Evolutionary conservation across 2,888 invertebrate species (phyloP).

Genomic region (Nymphalis c-album): DNA sequence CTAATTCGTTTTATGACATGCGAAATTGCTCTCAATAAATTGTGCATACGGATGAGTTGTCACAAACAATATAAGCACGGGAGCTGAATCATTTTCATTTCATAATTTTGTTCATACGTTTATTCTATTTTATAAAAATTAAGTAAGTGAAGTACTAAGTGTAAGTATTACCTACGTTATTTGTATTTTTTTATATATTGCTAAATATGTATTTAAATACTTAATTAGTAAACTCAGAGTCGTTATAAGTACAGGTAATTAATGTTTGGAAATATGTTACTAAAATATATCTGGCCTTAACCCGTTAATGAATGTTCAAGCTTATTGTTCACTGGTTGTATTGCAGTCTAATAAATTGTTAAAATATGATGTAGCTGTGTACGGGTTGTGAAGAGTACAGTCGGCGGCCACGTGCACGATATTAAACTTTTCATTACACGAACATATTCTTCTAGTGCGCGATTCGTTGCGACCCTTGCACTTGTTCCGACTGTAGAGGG

Average conservation of each 20-base stretch:
- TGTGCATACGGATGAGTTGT: conserved; percentile 51
- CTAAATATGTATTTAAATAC: too few relatives aligned
- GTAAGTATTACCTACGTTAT: too few relatives aligned
- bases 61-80: neutral
- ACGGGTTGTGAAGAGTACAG: conserved; percentile 8
- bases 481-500: conserved; percentile 49
- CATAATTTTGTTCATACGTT: neutral
- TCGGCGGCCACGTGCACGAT: conserved; percentile 64
- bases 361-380: conserved; percentile 1
- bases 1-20: conserved; percentile 80
- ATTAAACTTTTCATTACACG: conserved; percentile 75
- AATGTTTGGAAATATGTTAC: too few relatives aligned
- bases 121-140: too few relatives aligned
- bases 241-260: too few relatives aligned
- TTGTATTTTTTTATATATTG: too few relatives aligned
- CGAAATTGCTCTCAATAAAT: conserved; percentile 78
- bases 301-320: neutral
- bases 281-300: too few relatives aligned
- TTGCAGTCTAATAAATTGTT: neutral
- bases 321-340: neutral
- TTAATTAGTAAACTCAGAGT: too few relatives aligned
- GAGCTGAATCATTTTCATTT: neutral
- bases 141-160: too few relatives aligned
- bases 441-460: conserved; percentile 30
- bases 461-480: conserved; percentile 50